Base-by-base conservation (phyloP, 64 coral and sea anemone genomes). In the Dendronephthya gigantea region DNA sequence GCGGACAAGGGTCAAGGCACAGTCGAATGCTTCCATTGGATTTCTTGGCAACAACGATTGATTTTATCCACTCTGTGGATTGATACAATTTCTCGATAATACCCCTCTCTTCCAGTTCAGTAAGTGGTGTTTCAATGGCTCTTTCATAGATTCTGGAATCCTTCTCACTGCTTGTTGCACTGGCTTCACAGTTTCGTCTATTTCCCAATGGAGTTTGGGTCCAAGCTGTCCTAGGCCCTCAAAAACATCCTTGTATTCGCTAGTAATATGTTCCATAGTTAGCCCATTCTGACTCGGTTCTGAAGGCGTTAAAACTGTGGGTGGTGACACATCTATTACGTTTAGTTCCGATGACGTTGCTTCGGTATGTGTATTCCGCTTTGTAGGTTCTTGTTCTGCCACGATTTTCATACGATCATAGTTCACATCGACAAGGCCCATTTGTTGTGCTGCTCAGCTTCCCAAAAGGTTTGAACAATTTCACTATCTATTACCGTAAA, bases 201-300 rank as follows among this genome's bases (percentile, higher is more conserved):
- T 40, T 55, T 91, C 85, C 50, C 83, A 43, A n/a, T 87, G 55
- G 14, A 90, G 38, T 22, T 49, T 35, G 55, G 35, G 48, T 22
- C 70, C 84, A 13, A 90, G 47, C 76, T 90, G 83, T 49, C 83
- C 69, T 39, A 90, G 82, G 43, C 88, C 66, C 45, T 90, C 52
- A 55, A 84, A 90, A 1, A 85, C 88, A 19, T 90, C 83, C 33
- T 8, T 62, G 17, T 90, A 90, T 11, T 90, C 47, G 31, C 19
- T 49, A 19, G 37, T 11, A 12, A 90, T 90, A 70, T 90, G 12
- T 32, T 14, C 5, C 7, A 50, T 4, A 25, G 66, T 36, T 22
- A 85, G 40, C 29, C 88, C 65, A 32, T 39, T 90, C 27, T 90
- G 50, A n/a, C n/a, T n/a, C n/a, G 40, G 2, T 32, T 70, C 38